Base-by-base conservation (phyloP, 2,113 vertebrate genomes). In the Ascaphus truei region DNA sequence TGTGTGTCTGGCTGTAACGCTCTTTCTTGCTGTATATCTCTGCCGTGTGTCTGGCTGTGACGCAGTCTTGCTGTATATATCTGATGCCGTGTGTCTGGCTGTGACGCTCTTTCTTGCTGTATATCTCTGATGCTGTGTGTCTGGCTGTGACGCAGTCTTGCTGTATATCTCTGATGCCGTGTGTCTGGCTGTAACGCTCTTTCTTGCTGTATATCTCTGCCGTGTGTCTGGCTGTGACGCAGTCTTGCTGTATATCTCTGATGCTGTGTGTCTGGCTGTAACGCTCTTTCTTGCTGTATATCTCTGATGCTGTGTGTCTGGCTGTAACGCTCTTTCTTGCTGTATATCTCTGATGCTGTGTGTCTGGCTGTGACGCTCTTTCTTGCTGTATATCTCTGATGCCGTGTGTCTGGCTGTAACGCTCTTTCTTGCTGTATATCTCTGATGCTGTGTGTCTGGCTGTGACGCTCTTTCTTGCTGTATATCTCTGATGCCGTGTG, bases 1-100 rank as follows among this genome's bases (percentile, higher is more conserved):
- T 60, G 5, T 27, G n/a, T 18, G n/a, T 41, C 10, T 18, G 41
- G 3, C 3, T 45, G 4, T 45, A 3, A 45, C 3, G 7, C 4
- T 15, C 6, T 29, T 3, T 48, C 4, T 33, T 20, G 10, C 3
- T 67, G 51, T 1, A 60, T 23, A 5, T 29, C 47, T 47, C 2
- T 1, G 0, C 75, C 92, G 90, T 41, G 88, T 0, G 79, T 84
- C 0, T n/a, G n/a, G n/a, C n/a, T n/a, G n/a, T n/a, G n/a, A n/a
- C n/a, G n/a, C n/a, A n/a, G n/a, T n/a, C n/a, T n/a, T n/a, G n/a
- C n/a, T 45, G 7, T 45, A 10, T 37, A 11, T 36, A 4, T 58
- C 18, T 37, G 3, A 3, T 8, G 16, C 26, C 43, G 5, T 27
- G n/a, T 18, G n/a, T 41, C 10, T 18, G 41, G 3, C 3, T 45